Conservation (phyloP, 1,140 invertebrate species). For the Zaprionus davidi region DNA sequence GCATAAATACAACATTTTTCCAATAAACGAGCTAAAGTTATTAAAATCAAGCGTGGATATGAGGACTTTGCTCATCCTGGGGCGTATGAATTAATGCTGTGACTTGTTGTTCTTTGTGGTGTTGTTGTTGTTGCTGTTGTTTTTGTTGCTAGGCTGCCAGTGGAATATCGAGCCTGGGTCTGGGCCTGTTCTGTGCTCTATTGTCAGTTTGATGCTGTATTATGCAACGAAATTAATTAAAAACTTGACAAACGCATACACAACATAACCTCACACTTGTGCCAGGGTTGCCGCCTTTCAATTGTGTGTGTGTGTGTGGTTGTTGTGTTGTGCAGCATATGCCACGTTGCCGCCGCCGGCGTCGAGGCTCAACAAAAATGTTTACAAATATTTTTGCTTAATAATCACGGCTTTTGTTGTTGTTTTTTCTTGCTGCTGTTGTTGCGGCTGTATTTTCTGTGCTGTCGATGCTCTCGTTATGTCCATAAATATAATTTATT, state of each 20-base stretch:
- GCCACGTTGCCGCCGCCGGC: conserved; percentile 5
- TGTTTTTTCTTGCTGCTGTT: background rate
- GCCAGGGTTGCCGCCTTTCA: conserved; percentile 13
- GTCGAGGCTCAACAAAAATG: conserved; percentile 24
- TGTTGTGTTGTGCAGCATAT: conserved; percentile 8
- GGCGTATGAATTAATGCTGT: background rate
- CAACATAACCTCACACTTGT: conserved; percentile 24
- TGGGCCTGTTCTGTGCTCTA: background rate
- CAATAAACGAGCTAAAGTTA: conserved; percentile 9
- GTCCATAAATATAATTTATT: conserved; percentile 25
- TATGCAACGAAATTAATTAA: conserved; percentile 53
- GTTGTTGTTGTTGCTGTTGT: background rate
- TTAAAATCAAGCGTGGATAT: background rate
- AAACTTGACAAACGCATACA: conserved; percentile 33
- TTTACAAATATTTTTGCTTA: conserved; percentile 37
- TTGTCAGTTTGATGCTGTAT: conserved; percentile 28
- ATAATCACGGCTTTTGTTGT: conserved; percentile 25
- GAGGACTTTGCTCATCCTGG: background rate
- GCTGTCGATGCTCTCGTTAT: background rate
- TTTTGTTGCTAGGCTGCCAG: conserved; percentile 11
- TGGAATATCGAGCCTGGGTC: conserved; percentile 3
- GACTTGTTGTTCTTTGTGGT: background rate
- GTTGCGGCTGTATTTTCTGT: background rate
- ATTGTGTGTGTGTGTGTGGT: conserved; percentile 10
- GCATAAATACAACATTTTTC: background rate